Base-by-base conservation (phyloP, 35 echinoderm and acorn worm genomes). In the Apostichopus californicus region DNA sequence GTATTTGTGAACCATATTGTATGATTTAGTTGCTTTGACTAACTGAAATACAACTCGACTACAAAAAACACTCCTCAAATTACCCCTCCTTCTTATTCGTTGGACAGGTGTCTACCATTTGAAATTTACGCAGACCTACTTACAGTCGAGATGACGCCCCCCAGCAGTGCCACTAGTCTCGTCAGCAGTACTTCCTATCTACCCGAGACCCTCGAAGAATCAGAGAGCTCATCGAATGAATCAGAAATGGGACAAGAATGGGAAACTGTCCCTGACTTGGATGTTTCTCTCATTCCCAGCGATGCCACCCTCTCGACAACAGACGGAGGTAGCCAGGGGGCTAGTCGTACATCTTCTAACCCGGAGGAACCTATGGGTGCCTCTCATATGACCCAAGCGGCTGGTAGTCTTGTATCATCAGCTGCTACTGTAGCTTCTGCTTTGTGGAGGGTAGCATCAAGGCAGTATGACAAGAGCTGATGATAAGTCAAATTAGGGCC, bases 201-300 rank as follows among this genome's bases (percentile, higher is more conserved):
- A 22, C 52, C 71, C 0, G 89, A 91, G 14, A 55, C 55, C 34
- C 71, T 68, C 73, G 89, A 91, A 60, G 86, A 54, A 13, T 55
- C 72, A 12, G 71, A 77, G 18, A 55, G 14, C 28, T 91, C 89
- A 4, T 77, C 71, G 1, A 68, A 59, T 2, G 89, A 91, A 57
- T 77, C 71, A n/a, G 89, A 91, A 79, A 89, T 89, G 86, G 89
- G 79, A 79, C 71, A 91, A 20, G 89, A 91, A 21, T 91, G 89
- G 89, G 85, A 87, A 14, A 87, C 85, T 15, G 86, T 89, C 17
- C 57, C 60, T 0, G 89, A 91, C 9, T 11, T 79, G 54, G 89
- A 91, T n/a, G 72, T 91, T 17, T 91, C 89, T 1, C 89, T 91
- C 52, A 91, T 91, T 78, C 89, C 89, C 8, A 91, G 89, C 22